Base-by-base conservation (phyloP, 2,888 invertebrate species). In the Leistus spinibarbis region DNA sequence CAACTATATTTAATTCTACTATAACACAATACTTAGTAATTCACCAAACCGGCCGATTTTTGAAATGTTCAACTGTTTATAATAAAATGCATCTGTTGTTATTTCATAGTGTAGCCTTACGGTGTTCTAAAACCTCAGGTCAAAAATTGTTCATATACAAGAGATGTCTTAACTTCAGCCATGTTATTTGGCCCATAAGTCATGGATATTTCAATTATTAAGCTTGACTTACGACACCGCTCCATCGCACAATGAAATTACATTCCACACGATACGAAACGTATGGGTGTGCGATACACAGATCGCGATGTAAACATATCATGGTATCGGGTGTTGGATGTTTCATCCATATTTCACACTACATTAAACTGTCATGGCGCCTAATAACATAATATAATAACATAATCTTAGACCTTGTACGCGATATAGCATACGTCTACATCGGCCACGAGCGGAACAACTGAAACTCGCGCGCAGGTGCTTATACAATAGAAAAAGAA, bases 371-470 rank as follows among this genome's bases (percentile, higher is more conserved):
- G 84, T 84, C 83, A 83, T 81, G 82, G 80, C 80, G 78, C 80
- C 83, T 84, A 84, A 84, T 84, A 84, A 83, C 81, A 81, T 84
- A 83, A 84, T 83, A 84, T 84, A 84, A 84, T 84, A 84, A 83
- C 83, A 83, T 84, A 84, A 84, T 84, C 83, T 83, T 81, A 77
- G 77, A 67, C 67, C 62, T 69, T 56, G 65, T 40, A 24, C 63
- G 20, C 10, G 53, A 17, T 67, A 10, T 17, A 69, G n/a, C 40
- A 40, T 40, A 10, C 40, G 13, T 27, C 65, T 56, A 22, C 4
- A 57, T 69, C 40, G 17, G 3, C 27, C 7, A 9, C 0, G 69
- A 76, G 76, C 76, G 76, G 76, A 7, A 40, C 17, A 40, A 40
- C 40, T 40, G 7, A 40, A 40, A 40, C 40, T 7, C 40, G 13